These are phyloP conservation scores for Synergus gifuensis DNA, from an alignment of 2,888 invertebrate species.

Conservation along the genomic window DNA sequence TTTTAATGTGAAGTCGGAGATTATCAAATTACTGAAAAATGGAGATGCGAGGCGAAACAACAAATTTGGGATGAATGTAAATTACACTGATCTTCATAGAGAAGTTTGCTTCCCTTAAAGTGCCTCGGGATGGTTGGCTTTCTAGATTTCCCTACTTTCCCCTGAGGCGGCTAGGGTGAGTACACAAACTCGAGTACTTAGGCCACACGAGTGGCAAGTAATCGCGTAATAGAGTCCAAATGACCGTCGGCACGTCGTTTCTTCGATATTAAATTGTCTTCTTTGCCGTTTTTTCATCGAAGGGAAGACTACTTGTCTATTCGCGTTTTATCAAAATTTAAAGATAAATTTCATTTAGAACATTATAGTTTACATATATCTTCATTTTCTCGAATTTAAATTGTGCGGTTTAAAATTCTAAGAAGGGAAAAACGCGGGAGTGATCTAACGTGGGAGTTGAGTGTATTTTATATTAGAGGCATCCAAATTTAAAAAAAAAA, in stretches of 20 bases:
- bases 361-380: background rate
- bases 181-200: conserved; percentile 26
- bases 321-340: background rate
- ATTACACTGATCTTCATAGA: conserved; percentile 10
- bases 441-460: no score
- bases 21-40: conserved; percentile 19
- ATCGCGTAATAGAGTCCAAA: conserved; percentile 59
- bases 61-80: conserved; percentile 6
- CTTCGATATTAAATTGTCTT: conserved; percentile 21
- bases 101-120: conserved; percentile 23
- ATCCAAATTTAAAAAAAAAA: no score
- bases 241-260: conserved; percentile 48
- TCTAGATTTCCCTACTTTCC: conserved; percentile 15
- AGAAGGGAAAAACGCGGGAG: no score
- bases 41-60: conserved; percentile 26
- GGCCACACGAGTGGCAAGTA: conserved; percentile 40
- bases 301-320: no score
- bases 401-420: no score
- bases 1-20: background rate
- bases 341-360: background rate
- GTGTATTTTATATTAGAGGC: no score
- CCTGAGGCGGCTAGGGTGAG: conserved; percentile 17
- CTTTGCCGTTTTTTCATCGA: background rate
- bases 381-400: no score
- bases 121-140: conserved; percentile 7